Evolutionary conservation across 2,888 invertebrate species (phyloP), one percentile per base, ranked within the genome.

Genomic region (Chorisops tibialis): DNA sequence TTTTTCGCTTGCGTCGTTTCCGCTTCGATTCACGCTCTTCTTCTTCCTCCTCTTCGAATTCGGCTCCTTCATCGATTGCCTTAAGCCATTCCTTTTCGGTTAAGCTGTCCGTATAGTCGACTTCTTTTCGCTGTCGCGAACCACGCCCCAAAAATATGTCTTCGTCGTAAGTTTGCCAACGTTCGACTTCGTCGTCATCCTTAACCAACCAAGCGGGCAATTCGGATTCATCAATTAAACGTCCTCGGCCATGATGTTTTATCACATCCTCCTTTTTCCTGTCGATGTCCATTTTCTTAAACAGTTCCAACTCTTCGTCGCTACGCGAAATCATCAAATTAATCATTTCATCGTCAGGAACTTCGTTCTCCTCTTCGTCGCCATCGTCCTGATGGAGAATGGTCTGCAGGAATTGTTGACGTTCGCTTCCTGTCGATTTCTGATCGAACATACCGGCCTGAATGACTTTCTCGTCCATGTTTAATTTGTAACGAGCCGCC

Each of bases 391-490:
- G 94, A 77, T 93, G 93, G 58, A 99, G 81, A 72, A 99, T 95
- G 65, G 88, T 92, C 74, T 96, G 95, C 69, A 99, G 81, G 79
- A 99, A 96, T 78, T 96, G 94, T 73, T 95, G 93, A 59, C 99
- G 85, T 77, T 99, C 99, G 9, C 89, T 89, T 9, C 97, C 97
- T 0, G 99, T 99, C 0, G 97, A 98, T 76, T 98, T 97, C 76
- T 99, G 97, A 82, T 99, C 98, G 78, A 99, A 99, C 96, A 98
- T 99, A 75, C 99, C 99, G 41, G 99, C 99, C 78, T 99, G 98
- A 74, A 99, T 99, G 62, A 99, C 98, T 80, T 99, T 99, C 76
- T 98, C 98, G 76, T 99, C 99, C 87, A 99, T 97, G 77, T 99
- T 99, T 60, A 99, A 80, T 76, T 99, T 99, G 79, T 97, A 98